A percentile compares a stretch with the other conserved stretches of the same genome.
phyloP scores from a whole-genome alignment of 2,113 vertebrate genomes.

The Oxyruncus cristatus region DNA sequence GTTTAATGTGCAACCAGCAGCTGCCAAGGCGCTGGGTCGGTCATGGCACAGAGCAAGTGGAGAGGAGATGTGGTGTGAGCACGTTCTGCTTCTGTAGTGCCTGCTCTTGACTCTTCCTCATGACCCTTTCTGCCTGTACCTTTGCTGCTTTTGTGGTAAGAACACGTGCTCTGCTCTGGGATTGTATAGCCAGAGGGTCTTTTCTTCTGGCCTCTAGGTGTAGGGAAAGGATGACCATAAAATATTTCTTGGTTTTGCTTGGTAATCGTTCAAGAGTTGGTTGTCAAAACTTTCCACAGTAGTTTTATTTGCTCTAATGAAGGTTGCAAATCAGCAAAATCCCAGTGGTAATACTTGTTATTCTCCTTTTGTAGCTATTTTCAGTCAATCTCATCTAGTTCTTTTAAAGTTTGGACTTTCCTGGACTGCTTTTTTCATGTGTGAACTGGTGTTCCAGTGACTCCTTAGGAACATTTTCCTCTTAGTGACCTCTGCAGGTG shows the following conservation, averaged over 20 bases:
- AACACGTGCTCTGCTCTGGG: background rate
- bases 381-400: background rate
- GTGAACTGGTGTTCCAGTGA: background rate
- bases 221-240: background rate
- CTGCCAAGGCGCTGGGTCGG: background rate
- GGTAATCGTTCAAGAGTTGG: background rate
- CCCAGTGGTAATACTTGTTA: background rate
- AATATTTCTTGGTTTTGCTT: background rate
- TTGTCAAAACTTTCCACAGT: background rate
- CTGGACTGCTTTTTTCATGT: background rate
- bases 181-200: background rate
- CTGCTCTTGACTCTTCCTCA: background rate
- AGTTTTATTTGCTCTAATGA: background rate
- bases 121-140: background rate
- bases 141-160: background rate
- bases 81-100: fast-evolving
- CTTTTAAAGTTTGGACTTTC: background rate
- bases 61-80: background rate
- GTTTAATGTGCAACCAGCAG: fast-evolving
- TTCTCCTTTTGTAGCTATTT: background rate
- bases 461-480: background rate
- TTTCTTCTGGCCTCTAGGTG: background rate
- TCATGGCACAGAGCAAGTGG: background rate
- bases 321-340: background rate
- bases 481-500: background rate